phyloP scores from a whole-genome alignment of 2,888 invertebrate species.

The Chydorus sphaericus region DNA sequence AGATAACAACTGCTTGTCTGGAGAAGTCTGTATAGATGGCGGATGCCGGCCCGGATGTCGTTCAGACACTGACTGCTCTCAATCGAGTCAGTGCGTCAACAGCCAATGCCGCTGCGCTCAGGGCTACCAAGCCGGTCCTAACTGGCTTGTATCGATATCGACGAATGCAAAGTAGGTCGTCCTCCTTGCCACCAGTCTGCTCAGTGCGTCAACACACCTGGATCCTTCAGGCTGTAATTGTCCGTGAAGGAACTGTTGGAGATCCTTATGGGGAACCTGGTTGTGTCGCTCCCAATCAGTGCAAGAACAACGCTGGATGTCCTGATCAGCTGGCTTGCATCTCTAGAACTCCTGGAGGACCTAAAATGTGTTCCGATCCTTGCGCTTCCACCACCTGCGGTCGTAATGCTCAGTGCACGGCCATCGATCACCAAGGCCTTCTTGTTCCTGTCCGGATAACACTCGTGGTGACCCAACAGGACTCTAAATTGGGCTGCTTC shows the following conservation, averaged over 20 bases:
- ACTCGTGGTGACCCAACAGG: constrained; percentile 55
- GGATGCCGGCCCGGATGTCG: constrained; percentile 70
- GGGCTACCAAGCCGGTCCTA: constrained; percentile 15
- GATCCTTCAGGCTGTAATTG: too few relatives aligned
- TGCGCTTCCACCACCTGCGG: constrained; percentile 57
- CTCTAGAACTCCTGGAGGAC: constrained; percentile 27
- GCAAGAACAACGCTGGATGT: constrained; percentile 57
- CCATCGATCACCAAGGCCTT: constrained; percentile 56
- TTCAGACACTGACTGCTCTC: constrained; percentile 60
- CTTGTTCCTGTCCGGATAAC: too few relatives aligned
- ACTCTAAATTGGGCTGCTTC: constrained; percentile 63
- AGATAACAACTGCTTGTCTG: constrained; percentile 76
- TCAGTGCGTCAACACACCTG: constrained; percentile 59
- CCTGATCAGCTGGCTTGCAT: constrained; percentile 54
- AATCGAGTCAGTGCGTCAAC: constrained; percentile 58
- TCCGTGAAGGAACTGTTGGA: constrained; percentile 61
- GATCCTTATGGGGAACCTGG: constrained; percentile 46
- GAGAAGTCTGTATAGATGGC: constrained; percentile 71
- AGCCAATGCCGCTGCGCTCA: constrained; percentile 44
- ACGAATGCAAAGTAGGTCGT: too few relatives aligned
- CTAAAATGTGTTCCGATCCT: constrained; percentile 57
- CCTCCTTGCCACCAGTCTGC: constrained; percentile 69
- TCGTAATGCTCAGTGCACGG: constrained; percentile 56
- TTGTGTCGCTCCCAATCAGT: constrained; percentile 60
- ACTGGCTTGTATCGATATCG: constrained; percentile 57